Base-by-base conservation (phyloP, 92 coral and sea anemone genomes). In the Zoanthus gigantus region DNA sequence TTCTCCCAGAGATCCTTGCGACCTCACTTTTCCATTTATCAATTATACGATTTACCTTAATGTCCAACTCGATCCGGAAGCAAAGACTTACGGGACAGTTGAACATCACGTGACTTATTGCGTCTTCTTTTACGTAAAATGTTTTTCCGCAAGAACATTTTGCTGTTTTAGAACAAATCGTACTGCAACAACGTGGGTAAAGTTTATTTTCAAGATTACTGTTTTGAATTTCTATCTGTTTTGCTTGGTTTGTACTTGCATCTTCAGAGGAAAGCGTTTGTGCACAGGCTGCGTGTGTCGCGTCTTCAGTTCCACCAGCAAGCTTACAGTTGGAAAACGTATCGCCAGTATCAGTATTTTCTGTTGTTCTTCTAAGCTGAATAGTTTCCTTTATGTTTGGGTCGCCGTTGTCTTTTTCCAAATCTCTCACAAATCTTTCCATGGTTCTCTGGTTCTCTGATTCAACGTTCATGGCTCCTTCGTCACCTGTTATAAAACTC, bases 11-110 rank as follows among this genome's bases (percentile, higher is more conserved):
- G 31, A 91, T 83, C 45, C 93, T 87, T 57, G 46, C 69, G 72
- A 72, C 84, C 15, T 90, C 93, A 58, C 84, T 82, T 84, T 54
- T 82, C 93, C 90, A 90, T 65, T 66, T 72, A 76, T 90, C 80
- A 16, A 90, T 86, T 18, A 83, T 82, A 17, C 82, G 83, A 52
- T 82, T 80, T 28, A 90, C 80, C 12, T 81, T 74, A 3, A 91
- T 31, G 77, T 87, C 93, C 54, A 91, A 45, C 50, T 87, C 93
- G 61, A 83, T 54, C 47, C 93, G 77, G 52, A 91, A 91, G 77
- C 93, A 83, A 57, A 91, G 83, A 28, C 93, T 91, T 23, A 91
- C 83, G 17, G 93, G 88, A 16, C 93, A 90, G 54, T 67, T 91
- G 48, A 88, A 91, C 52, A 91, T 48, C 56, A 91, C 50, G 71